phyloP scores from a whole-genome alignment of 1,140 invertebrate genomes.

The Musca domestica region DNA sequence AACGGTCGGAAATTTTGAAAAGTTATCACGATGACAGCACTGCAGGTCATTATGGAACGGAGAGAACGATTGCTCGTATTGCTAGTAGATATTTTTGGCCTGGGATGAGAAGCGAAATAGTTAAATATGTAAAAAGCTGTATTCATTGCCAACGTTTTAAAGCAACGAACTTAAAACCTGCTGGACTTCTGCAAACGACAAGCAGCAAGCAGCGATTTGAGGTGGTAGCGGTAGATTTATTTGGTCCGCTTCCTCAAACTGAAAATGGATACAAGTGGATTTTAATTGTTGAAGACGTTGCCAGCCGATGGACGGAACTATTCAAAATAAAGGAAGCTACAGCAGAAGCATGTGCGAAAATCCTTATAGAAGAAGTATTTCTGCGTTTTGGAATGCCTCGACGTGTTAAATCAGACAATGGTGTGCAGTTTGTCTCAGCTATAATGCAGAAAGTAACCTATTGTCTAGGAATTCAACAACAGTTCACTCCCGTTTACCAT shows the following conservation, averaged over 20 bases:
- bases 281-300: no score
- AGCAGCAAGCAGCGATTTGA: no score
- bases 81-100: slow-evolving; percentile 38
- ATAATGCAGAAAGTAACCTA: slow-evolving; percentile 47
- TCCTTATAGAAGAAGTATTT: slow-evolving; percentile 6
- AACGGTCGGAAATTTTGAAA: slow-evolving; percentile 25
- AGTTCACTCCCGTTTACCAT: slow-evolving; percentile 49
- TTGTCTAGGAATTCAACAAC: no score
- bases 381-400: slow-evolving; percentile 19
- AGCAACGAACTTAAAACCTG: no score
- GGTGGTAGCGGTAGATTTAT: no score
- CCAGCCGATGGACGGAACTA: slow-evolving; percentile 32
- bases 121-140: no score
- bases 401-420: slow-evolving; percentile 23
- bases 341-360: slow-evolving; percentile 8
- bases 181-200: no score
- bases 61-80: slow-evolving; percentile 33
- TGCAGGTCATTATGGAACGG: slow-evolving; percentile 38
- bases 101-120: no score
- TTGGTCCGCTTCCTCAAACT: no score
- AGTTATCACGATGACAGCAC: slow-evolving; percentile 37
- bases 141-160: no score
- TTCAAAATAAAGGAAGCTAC: slow-evolving; percentile 26
- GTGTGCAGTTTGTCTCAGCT: slow-evolving; percentile 17
- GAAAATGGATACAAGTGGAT: no score